Evolutionary conservation across 64 coral and sea anemone species (phyloP), one percentile per base, ranked within the genome.

Genomic region (Porites australiensis): DNA sequence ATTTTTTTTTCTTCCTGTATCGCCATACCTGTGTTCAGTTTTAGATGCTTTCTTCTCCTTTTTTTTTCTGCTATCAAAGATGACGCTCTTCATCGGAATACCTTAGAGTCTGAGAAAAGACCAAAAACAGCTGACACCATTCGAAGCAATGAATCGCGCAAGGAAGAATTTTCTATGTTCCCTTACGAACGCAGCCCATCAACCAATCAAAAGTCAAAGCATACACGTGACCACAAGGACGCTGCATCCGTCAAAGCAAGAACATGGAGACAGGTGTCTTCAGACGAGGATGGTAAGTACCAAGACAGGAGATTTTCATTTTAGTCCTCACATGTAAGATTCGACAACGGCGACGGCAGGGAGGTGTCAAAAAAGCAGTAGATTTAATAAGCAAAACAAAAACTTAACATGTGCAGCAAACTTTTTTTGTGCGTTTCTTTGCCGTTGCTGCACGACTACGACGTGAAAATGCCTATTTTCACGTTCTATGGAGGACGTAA

Each of bases 131-230:
- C 77, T 49, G 90, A 75, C 50, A 86, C 71, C 0, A 79, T 83
- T 45, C 79, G 67, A 45, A 89, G 66, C 74, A 96, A 77, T 71
- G 37, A 70, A 44, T 62, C 72, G 16, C 90, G 81, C 52, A 22
- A 64, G 0, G 87, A 96, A 21, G 95, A 96, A 65, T 72, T 80
- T 43, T 58, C 91, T 3, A 50, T 96, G 91, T 93, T 90, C 13
- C 95, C 95, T 3, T 96, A 96, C 53, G 70, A 84, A 15, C 55
- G 63, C 7, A 68, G 2, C 13, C 1, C 67, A 10, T 37, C 48
- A 16, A 49, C 14, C 52, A 51, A n/a, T 85, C 11, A 92, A 66
- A 50, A 18, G 8, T 12, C 18, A 4, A 82, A 20, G 18, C 11
- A 55, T 8, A 15, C n/a, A 83, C 63, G 22, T 27, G 77, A 91